phyloP scores from a whole-genome alignment of 2,888 invertebrate species.

The Agrilus mali region DNA sequence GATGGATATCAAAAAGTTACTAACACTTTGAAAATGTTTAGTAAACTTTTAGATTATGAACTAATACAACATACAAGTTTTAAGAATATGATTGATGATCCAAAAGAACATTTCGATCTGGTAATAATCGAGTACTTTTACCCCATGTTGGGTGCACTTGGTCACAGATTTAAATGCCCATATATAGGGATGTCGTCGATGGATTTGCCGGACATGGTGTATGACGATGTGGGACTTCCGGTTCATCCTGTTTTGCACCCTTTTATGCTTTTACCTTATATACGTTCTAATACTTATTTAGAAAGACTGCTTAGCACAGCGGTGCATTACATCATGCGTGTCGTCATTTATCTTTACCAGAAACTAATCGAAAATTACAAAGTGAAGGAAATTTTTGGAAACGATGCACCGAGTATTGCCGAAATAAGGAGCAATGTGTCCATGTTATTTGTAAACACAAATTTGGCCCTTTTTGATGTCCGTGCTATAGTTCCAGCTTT shows the following conservation, averaged over 20 bases:
- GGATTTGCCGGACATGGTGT: slow-evolving; percentile 36
- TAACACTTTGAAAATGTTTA: slow-evolving; percentile 17
- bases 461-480: slow-evolving; percentile 28
- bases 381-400: slow-evolving; percentile 15
- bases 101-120: slow-evolving; percentile 39
- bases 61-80: slow-evolving; percentile 20
- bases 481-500: slow-evolving; percentile 31
- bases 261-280: slow-evolving; percentile 36
- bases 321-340: not conserved
- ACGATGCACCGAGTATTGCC: slow-evolving; percentile 9
- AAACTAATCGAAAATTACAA: not conserved
- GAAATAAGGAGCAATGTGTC: slow-evolving; percentile 23
- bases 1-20: too few relatives aligned
- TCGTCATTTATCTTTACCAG: not conserved
- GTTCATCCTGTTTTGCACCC: slow-evolving; percentile 40
- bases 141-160: slow-evolving; percentile 38
- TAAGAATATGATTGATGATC: slow-evolving; percentile 22
- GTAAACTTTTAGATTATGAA: slow-evolving; percentile 8
- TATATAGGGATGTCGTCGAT: slow-evolving; percentile 41
- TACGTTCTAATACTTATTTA: slow-evolving; percentile 31
- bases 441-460: slow-evolving; percentile 31
- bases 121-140: slow-evolving; percentile 43
- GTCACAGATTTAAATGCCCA: slow-evolving; percentile 41
- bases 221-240: slow-evolving; percentile 41
- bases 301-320: slow-evolving; percentile 15